Percentiles rank a stretch among this genome's conserved stretches.
Conservation (phyloP, 2,797 vertebrate genomes). For the Oryzias sinensis region DNA sequence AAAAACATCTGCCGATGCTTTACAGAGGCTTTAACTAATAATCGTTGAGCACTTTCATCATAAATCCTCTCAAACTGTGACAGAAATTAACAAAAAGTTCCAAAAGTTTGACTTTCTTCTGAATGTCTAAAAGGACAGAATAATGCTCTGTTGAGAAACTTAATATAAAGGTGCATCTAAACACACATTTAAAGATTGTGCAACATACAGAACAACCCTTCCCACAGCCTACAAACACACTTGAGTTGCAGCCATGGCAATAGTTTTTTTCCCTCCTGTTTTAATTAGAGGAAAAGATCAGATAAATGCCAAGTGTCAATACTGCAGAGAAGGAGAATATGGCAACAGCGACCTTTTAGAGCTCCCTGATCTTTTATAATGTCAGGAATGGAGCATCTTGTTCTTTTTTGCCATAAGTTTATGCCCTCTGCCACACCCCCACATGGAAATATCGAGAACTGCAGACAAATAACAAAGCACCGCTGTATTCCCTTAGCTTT, state of each 20-base stretch:
- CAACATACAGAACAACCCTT: conserved; percentile 26
- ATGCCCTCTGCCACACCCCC: conserved; percentile 56
- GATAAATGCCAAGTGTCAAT: conserved; percentile 82
- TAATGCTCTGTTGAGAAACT: conserved; percentile 13
- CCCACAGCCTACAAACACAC: conserved; percentile 46
- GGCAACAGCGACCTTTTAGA: conserved; percentile 77
- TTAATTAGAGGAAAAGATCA: conserved; percentile 82
- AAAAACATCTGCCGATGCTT: conserved; percentile 6
- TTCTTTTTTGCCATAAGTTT: conserved; percentile 55
- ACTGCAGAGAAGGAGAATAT: conserved; percentile 72
- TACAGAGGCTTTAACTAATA: neutral
- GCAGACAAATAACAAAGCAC: conserved; percentile 40
- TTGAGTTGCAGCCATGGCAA: conserved; percentile 60
- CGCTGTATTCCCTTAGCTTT: conserved; percentile 18
- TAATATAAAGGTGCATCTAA: neutral
- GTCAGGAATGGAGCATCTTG: conserved; percentile 72
- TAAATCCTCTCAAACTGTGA: conserved; percentile 5
- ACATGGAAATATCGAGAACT: conserved; percentile 59
- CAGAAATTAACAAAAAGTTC: conserved; percentile 5
- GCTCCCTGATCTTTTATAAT: conserved; percentile 79
- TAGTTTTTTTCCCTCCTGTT: conserved; percentile 73
- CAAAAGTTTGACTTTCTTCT: conserved; percentile 5
- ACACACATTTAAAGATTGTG: conserved; percentile 16
- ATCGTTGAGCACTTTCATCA: conserved; percentile 6
- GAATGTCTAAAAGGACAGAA: conserved; percentile 11